Conservation (phyloP, 92 coral and sea anemone genomes). For the Montipora capitata region DNA sequence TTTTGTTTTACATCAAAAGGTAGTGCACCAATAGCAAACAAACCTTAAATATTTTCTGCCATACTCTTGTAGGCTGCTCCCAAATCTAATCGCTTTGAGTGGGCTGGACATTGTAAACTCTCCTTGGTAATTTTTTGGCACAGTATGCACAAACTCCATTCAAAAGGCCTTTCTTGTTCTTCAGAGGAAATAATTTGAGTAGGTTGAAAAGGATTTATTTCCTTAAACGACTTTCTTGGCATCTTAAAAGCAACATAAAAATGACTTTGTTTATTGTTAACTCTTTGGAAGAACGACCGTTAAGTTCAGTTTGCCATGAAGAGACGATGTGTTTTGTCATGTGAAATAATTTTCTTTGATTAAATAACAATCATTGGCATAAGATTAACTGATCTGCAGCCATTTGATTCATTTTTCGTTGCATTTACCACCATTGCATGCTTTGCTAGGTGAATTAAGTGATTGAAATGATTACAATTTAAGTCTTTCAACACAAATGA, state of each 20-base stretch:
- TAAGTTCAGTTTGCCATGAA: not conserved
- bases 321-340: not conserved
- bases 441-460: not conserved
- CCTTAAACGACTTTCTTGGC: not conserved
- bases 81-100: not conserved
- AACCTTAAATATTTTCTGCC: conserved; percentile 4
- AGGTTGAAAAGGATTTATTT: not conserved
- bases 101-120: not conserved
- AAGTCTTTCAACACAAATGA: not conserved
- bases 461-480: not conserved
- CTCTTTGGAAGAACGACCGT: not conserved
- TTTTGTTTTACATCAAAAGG: not conserved
- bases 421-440: not conserved
- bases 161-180: not conserved
- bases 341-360: not conserved
- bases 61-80: conserved; percentile 1
- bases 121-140: not conserved
- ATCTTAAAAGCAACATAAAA: not conserved
- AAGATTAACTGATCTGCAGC: not conserved
- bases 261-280: not conserved
- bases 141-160: not conserved
- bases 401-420: not conserved
- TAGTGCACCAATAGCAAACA: not conserved
- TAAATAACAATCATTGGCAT: not conserved
- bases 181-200: not conserved